Percentiles rank a stretch among this genome's conserved stretches.
Evolutionary conservation across 1,140 invertebrate species (phyloP).

Genomic region (Drosophila carrolli): DNA sequence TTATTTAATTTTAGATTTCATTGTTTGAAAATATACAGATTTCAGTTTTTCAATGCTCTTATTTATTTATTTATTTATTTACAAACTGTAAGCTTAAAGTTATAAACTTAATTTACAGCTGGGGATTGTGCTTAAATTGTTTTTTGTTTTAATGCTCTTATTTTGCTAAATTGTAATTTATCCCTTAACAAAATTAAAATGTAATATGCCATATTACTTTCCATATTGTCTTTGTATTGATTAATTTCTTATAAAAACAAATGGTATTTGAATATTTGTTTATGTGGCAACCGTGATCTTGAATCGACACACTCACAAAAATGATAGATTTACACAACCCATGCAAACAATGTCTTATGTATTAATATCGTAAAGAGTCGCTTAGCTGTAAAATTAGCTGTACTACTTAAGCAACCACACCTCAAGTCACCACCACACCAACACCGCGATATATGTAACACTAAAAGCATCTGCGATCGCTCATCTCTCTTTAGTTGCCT

Average conservation of each 20-base stretch:
- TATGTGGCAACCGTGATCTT: conserved; percentile 3
- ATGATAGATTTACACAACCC: conserved; percentile 1
- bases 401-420: conserved; percentile 32
- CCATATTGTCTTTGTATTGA: background rate
- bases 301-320: background rate
- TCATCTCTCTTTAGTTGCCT: conserved; percentile 35
- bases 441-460: conserved; percentile 20
- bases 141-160: background rate
- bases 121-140: too few relatives aligned
- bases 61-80: too few relatives aligned
- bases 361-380: conserved; percentile 29
- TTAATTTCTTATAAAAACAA: too few relatives aligned
- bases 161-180: too few relatives aligned
- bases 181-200: too few relatives aligned
- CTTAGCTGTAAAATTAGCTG: conserved; percentile 48
- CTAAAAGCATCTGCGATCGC: conserved; percentile 49
- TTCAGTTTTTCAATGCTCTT: background rate
- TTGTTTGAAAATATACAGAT: background rate
- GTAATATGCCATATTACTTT: background rate
- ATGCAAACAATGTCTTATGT: conserved; percentile 8
- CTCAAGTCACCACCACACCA: conserved; percentile 29
- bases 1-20: background rate
- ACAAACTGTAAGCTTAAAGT: too few relatives aligned
- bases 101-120: too few relatives aligned
- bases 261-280: background rate